Evolutionary conservation across 2,797 vertebrate species (phyloP).

Genomic region (Coregonus ussuriensis): DNA sequence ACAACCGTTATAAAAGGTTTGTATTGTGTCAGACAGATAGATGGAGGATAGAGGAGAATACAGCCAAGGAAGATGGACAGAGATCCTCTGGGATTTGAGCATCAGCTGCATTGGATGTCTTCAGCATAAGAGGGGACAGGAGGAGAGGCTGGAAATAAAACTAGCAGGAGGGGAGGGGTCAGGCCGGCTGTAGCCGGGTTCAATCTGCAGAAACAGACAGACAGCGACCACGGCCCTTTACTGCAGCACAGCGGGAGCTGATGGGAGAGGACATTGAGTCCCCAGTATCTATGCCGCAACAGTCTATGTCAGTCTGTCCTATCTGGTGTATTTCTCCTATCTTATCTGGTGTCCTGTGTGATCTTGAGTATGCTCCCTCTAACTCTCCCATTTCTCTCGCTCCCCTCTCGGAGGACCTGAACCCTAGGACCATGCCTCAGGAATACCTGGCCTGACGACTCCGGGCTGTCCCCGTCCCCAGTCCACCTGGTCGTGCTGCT

Average conservation of each 20-base stretch:
- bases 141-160: constrained; percentile 42
- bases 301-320: no score
- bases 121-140: constrained; percentile 50
- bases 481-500: no score
- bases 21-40: neutral
- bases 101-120: constrained; percentile 27
- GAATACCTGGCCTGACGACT: no score
- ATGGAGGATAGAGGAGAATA: neutral
- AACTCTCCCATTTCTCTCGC: no score
- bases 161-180: constrained; percentile 30
- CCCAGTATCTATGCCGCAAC: constrained; percentile 17
- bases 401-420: no score
- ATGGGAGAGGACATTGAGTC: constrained; percentile 22
- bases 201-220: constrained; percentile 11
- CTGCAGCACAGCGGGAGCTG: neutral
- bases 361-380: no score
- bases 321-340: no score
- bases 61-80: neutral
- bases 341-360: no score
- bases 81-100: constrained; percentile 37
- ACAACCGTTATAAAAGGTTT: no score
- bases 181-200: constrained; percentile 14
- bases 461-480: no score
- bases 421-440: no score
- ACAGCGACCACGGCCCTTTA: neutral